Evolutionary conservation across 1,140 invertebrate species (phyloP).

Genomic region (Hypothenemus hampei): DNA sequence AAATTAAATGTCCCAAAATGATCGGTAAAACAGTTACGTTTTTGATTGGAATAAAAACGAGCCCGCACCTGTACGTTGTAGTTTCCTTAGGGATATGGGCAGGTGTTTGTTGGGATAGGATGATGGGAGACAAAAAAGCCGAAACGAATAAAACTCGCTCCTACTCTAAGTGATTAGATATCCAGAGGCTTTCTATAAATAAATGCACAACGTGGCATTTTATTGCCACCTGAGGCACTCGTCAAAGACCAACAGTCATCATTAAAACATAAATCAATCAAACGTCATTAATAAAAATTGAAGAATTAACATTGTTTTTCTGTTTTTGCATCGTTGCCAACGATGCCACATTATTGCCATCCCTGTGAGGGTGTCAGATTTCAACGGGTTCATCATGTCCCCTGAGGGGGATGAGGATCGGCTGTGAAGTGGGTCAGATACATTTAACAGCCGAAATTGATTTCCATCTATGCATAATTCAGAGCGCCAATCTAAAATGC

Average conservation of each 20-base stretch:
- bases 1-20: too few species aligned
- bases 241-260: not conserved
- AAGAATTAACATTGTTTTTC: not conserved
- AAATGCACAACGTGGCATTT: not conserved
- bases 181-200: conserved; percentile 3
- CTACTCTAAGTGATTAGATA: conserved; percentile 20
- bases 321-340: not conserved
- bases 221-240: not conserved
- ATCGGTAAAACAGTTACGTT: too few species aligned
- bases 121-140: conserved; percentile 9
- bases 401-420: not conserved
- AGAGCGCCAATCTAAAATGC: not conserved
- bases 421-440: conserved; percentile 4
- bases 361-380: not conserved
- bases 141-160: conserved; percentile 13
- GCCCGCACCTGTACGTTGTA: conserved; percentile 3
- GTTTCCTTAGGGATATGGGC: conserved; percentile 1
- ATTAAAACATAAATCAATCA: not conserved
- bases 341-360: not conserved
- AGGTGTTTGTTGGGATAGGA: conserved; percentile 27
- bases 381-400: not conserved
- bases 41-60: not conserved
- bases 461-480: conserved; percentile 12
- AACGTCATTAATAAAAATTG: not conserved
- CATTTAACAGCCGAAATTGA: conserved; percentile 5